A percentile compares a stretch with the other conserved stretches of the same genome.
phyloP scores from a whole-genome alignment of 2,888 invertebrate genomes.

The Allygus modestus region DNA sequence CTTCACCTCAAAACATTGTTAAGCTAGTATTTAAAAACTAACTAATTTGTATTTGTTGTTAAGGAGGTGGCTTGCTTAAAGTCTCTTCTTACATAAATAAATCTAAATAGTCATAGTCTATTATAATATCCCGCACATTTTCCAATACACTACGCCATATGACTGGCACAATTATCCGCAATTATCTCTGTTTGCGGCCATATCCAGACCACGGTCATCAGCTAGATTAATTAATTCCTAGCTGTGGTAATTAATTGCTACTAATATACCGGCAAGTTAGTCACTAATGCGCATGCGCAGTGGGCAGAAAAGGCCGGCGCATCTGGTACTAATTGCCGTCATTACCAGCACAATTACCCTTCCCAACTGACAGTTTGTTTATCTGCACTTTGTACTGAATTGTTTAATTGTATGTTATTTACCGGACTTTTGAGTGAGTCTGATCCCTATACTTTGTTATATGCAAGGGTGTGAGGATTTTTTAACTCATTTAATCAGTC shows the following conservation, averaged over 20 bases:
- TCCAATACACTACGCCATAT: not conserved
- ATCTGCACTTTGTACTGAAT: conserved; percentile 16
- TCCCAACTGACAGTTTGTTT: conserved; percentile 40
- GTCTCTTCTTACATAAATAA: too few relatives aligned
- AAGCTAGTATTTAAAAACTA: too few relatives aligned
- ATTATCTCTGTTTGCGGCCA: not conserved
- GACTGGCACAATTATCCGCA: conserved; percentile 26
- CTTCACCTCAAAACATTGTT: too few relatives aligned
- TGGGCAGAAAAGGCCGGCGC: not conserved
- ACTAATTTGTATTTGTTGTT: too few relatives aligned
- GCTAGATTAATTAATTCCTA: conserved; percentile 40
- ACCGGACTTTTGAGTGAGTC: not conserved
- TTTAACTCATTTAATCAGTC: too few relatives aligned
- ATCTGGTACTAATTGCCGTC: conserved; percentile 33
- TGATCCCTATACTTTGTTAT: not conserved
- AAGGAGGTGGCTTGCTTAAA: too few relatives aligned
- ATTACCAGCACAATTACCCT: conserved; percentile 12
- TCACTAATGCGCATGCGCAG: not conserved
- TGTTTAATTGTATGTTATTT: conserved; percentile 37
- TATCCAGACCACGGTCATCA: not conserved
- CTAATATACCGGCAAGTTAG: conserved; percentile 34
- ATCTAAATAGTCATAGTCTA: too few relatives aligned
- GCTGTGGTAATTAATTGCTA: conserved; percentile 36
- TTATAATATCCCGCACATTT: too few relatives aligned
- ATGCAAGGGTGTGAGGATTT: not conserved